Evolutionary conservation across 2,113 vertebrate genomes (phyloP).

Genomic region (Nesoenas mayeri): DNA sequence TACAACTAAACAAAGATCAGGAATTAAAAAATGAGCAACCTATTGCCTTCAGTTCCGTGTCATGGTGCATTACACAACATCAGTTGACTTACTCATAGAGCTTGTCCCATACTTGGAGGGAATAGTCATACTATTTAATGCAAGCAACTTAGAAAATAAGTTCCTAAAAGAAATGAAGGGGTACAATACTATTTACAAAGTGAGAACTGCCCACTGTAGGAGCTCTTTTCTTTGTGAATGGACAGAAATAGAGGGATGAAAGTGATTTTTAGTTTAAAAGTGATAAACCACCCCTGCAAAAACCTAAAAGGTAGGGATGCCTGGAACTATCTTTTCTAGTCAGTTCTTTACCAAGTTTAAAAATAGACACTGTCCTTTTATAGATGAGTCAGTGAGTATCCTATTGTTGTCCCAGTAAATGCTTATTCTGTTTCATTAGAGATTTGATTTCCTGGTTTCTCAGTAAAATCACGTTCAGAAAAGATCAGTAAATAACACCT

Average conservation of each 20-base stretch:
- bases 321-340: not conserved
- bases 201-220: not conserved
- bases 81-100: not conserved
- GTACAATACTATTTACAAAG: not conserved
- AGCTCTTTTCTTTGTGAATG: not conserved
- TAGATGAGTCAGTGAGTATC: not conserved
- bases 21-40: rapidly evolving
- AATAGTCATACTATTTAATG: not conserved
- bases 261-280: not conserved
- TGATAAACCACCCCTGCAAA: not conserved
- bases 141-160: not conserved
- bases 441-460: not conserved
- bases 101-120: not conserved
- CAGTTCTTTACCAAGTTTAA: not conserved
- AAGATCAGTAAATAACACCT: not conserved
- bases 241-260: not conserved
- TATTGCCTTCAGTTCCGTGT: not conserved
- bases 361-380: not conserved
- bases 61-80: not conserved
- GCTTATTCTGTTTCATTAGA: not conserved
- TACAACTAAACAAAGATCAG: not conserved
- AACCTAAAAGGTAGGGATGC: not conserved
- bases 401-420: not conserved
- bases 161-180: not conserved
- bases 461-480: not conserved